Evolutionary conservation across 2,113 vertebrate species (phyloP), one percentile per base, ranked within the genome.

Genomic region (Psilopogon haemacephalus): DNA sequence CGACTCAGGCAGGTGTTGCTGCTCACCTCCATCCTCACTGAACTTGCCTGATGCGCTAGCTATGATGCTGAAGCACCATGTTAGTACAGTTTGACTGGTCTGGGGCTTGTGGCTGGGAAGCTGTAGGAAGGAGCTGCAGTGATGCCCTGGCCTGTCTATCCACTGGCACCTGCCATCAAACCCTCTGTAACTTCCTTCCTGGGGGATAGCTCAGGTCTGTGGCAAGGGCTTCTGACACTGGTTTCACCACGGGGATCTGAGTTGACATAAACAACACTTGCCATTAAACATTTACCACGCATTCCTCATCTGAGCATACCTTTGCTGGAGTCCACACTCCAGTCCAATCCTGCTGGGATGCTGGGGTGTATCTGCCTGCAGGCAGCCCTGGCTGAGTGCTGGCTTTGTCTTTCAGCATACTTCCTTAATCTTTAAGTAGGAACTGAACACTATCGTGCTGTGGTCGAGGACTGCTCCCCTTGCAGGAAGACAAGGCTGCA

Each of bases 401-500:
- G 77, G 58, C 28, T 52, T 33, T 84, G 38, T 42, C 64, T 58
- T 26, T 59, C 4, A 4, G 70, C 30, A 30, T 9, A 21, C 27
- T 33, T 35, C 9, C 21, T 71, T 77, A 23, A 50, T 77, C 85
- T 76, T 40, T 73, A 86, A 74, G 50, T 11, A 86, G 37, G n/a
- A 62, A 24, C 42, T 55, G 54, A 86, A 70, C 54, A 78, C 26
- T 23, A 67, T 6, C 0, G 0, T 26, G 15, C 33, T 71, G 52
- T 55, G 64, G 63, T 20, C 5, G 5, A 65, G 55, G 15, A n/a
- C 33, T 44, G 24, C 42, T 33, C 15, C 19, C 26, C 19, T 52
- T 33, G 30, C 46, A 88, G 50, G 0, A 0, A 81, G 70, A n/a
- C 35, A 48, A 63, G 72, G 67, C 65, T 85, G 70, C 0, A 0